Evolutionary conservation across 2,797 vertebrate genomes (phyloP), one percentile per base, ranked within the genome.

Genomic region (Meriones psammophilus): DNA sequence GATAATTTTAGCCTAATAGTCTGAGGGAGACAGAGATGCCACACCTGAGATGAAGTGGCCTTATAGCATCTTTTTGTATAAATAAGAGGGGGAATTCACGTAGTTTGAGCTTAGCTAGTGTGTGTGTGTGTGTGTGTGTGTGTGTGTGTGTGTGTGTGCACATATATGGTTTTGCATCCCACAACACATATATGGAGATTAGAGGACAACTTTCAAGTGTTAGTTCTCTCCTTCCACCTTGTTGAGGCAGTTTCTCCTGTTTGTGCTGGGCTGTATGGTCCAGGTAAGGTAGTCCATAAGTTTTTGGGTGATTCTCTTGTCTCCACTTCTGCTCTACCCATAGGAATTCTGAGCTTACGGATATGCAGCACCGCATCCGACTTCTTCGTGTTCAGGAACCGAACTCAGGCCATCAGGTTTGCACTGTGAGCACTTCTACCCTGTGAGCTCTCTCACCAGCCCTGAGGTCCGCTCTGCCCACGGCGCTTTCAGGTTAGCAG

Each of bases 41-140:
- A 91, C 78, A 24, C 3, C 22, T 14, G 14, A 15, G n/a, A 56
- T 58, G 60, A 78, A n/a, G 36, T 54, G 36, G 15, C 17, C 33
- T n/a, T 74, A 86, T 54, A 89, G 24, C 20, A 89, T 92, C 30
- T 87, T 42, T 89, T 60, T 91, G 50, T 56, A 73, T 69, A 92
- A 92, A 85, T 30, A 18, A 85, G 46, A 33, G 71, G 14, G 18
- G 66, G 85, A 66, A 94, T 69, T 22, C 30, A 92, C 46, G 26
- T 56, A 24, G 91, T 66, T 96, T 90, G 68, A 89, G 89, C 84
- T 77, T 9, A 74, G 68, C 64, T 88, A 33, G 78, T 56, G 94
- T 88, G 84, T 69, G 64, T 86, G 42, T 68, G 64, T 54, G 64
- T 39, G 39, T 39, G 39, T 39, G 39, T 39, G 56, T 56, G 56